Evolutionary conservation across 2,113 vertebrate species (phyloP), one percentile per base, ranked within the genome.

Genomic region (Scatophagus argus): DNA sequence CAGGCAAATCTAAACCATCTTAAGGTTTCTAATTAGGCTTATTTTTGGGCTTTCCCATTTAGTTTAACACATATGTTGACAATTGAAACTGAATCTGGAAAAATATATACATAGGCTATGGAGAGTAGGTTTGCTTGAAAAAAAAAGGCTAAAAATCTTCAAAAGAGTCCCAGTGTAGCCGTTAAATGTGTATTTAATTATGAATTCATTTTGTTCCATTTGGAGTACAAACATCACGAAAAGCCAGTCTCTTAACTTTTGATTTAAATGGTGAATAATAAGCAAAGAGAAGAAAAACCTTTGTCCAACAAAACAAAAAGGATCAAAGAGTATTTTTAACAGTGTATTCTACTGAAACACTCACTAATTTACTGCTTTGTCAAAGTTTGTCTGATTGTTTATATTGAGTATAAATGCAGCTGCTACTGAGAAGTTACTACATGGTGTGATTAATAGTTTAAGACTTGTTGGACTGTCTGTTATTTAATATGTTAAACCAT

Each of bases 1-100:
- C 79, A 80, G 77, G 78, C 69, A 83, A 88, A 94, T 82, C 78
- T 82, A 81, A 92, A 88, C 74, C 81, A 78, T 78, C 60, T 47
- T n/a, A 55, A 49, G 74, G 55, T 64, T 80, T 86, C 60, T 86
- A 82, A 86, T 87, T 87, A 87, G 62, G 63, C 34, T 39, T 85
- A 72, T 85, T 75, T 87, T 49, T 31, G 64, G 51, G 10, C 9
- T 58, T 65, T 64, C 69, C 79, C 6, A 34, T 59, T 41, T 34
- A 31, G 27, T 55, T 63, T 71, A 43, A 74, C 55, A 54, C 82
- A 84, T 21, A 46, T 89, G 84, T 76, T 43, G 54, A 83, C 59
- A 58, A 74, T 78, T 77, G 6, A 80, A 58, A 54, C 41, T 63
- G 62, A 19, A 77, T 77, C 58, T 87, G 61, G 36, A 62, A 65